Evolutionary conservation across 2,888 invertebrate species (phyloP), one percentile per base, ranked within the genome.

Genomic region (Ceriagrion tenellum): DNA sequence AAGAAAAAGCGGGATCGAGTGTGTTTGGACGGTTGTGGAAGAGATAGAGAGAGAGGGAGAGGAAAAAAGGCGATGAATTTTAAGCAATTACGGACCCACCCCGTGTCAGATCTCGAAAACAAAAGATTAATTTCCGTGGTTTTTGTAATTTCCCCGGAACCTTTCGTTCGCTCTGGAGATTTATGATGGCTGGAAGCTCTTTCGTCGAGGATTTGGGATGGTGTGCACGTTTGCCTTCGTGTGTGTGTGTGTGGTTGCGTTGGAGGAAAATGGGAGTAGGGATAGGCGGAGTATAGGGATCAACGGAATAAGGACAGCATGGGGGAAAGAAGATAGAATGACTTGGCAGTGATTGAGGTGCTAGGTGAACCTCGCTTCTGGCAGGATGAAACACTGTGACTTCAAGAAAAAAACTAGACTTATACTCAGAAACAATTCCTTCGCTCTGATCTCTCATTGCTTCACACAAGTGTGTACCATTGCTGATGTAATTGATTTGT

Each of bases 71-170:
- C 69, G 69, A 93, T 93, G 93, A 93, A 93, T 93, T 93, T 93
- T 93, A 93, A 93, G 93, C 93, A 93, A 93, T 93, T 93, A 93
- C 93, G 47, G 93, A 47, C 93, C 69, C 69, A 63, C 93, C 69
- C 69, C 93, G 69, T 93, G 93, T 93, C 93, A 93, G 74, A 93
- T 93, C 93, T 93, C 93, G 93, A 93, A 93, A 93, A 74, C 93
- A 93, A 93, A 93, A 93, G 93, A 93, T 93, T 93, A 93, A 93
- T 93, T 93, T 47, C n/a, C 74, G 93, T 93, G 93, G 93, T 93
- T 93, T 93, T 93, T 93, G 93, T 74, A 93, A 93, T 93, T 81
- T 93, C 93, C 63, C 93, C 74, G 93, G 93, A 93, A 93, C 93
- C 93, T 93, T 93, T 93, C 93, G 93, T 74, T 93, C 93, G 91